phyloP scores from a whole-genome alignment of 2,888 invertebrate species.

The Drosophila anomelani region DNA sequence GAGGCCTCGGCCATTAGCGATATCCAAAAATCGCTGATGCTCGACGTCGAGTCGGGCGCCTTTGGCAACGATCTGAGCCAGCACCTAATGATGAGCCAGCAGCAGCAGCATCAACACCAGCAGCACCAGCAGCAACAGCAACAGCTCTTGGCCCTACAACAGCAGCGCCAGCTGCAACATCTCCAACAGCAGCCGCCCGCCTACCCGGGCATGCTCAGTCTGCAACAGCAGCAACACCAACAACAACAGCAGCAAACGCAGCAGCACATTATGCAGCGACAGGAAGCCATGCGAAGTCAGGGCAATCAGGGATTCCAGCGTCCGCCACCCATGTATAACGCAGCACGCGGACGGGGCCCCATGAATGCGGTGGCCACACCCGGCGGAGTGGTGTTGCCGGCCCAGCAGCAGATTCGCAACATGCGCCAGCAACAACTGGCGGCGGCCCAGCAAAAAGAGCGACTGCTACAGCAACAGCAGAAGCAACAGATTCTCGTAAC shows the following conservation, averaged over 20 bases:
- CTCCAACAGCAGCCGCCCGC: constrained; percentile 78
- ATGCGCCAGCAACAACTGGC: constrained; percentile 77
- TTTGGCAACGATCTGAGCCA: constrained; percentile 67
- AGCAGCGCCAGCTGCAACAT: constrained; percentile 71
- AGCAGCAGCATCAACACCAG: constrained; percentile 64
- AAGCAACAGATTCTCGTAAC: constrained; percentile 93
- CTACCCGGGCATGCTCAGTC: constrained; percentile 76
- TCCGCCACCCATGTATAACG: constrained; percentile 83
- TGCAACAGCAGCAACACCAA: constrained; percentile 74
- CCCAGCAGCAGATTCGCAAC: constrained; percentile 75
- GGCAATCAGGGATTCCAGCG: constrained; percentile 83
- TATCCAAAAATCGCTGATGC: constrained; percentile 96
- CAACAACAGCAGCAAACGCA: constrained; percentile 63
- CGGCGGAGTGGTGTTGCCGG: constrained; percentile 74
- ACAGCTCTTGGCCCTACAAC: constrained; percentile 46
- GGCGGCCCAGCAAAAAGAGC: constrained; percentile 88
- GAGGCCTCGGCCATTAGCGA: constrained; percentile 90
- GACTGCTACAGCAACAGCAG: constrained; percentile 91
- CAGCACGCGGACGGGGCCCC: constrained; percentile 78
- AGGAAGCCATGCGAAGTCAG: constrained; percentile 75
- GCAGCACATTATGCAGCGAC: constrained; percentile 58
- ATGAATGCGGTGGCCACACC: constrained; percentile 81
- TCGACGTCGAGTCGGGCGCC: constrained; percentile 89
- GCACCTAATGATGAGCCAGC: constrained; percentile 64
- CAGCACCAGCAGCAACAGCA: constrained; percentile 59